Percentiles rank a stretch among this genome's conserved stretches.
These are phyloP conservation scores for Panurus biarmicus DNA, from an alignment of 2,113 vertebrate genomes.

Conservation along the genomic window DNA sequence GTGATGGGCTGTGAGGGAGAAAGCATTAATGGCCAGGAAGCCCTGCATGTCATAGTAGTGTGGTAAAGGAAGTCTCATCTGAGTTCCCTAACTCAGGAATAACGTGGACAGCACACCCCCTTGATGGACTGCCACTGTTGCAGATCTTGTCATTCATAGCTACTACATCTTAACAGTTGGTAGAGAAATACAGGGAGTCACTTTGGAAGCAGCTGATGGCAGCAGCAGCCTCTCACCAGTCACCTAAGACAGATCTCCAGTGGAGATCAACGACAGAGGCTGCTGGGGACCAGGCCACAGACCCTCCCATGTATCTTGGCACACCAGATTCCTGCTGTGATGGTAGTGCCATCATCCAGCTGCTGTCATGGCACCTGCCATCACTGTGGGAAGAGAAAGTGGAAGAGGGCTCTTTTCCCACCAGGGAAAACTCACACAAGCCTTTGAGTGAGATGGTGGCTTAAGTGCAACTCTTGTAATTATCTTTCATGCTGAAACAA, in stretches of 20 bases:
- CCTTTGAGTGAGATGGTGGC: not conserved
- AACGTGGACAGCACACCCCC: rapidly evolving
- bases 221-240: not conserved
- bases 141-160: not conserved
- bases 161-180: not conserved
- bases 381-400: not conserved
- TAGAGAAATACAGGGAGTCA: not conserved
- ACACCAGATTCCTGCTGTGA: not conserved
- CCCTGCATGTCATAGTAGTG: rapidly evolving
- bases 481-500: not conserved
- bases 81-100: not conserved
- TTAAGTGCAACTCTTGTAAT: not conserved
- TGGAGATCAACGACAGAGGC: not conserved
- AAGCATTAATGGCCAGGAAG: not conserved
- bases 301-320: not conserved
- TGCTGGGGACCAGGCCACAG: not conserved
- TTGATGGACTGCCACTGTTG: not conserved
- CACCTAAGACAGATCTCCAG: not conserved
- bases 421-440: not conserved
- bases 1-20: not conserved
- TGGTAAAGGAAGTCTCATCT: not conserved
- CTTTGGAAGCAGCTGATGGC: not conserved
- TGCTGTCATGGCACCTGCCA: not conserved
- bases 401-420: not conserved
- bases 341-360: not conserved